Conservation (phyloP, 1,140 invertebrate genomes). For the Campodea augens region DNA sequence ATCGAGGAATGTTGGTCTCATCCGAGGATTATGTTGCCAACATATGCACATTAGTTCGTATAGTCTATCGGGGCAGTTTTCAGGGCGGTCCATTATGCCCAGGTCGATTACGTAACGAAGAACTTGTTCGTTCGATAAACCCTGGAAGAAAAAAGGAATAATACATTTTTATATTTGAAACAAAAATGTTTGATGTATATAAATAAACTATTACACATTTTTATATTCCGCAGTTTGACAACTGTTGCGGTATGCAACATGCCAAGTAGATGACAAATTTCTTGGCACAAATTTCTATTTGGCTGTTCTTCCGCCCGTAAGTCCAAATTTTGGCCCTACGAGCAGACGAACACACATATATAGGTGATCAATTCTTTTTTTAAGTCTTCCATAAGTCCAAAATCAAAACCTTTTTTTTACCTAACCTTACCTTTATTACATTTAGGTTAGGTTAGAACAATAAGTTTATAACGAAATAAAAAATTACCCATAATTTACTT, state of each 20-base stretch:
- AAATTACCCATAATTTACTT: too few species aligned
- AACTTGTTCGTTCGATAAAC: conserved; percentile 56
- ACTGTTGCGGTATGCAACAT: too few species aligned
- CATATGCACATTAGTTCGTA: conserved; percentile 75
- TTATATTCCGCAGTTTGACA: too few species aligned
- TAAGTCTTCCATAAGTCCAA: too few species aligned
- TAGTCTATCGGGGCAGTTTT: conserved; percentile 77
- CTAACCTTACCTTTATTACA: not conserved
- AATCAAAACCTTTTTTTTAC: too few species aligned
- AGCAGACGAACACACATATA: too few species aligned
- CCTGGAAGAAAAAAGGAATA: conserved; percentile 23
- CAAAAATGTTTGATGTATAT: not conserved
- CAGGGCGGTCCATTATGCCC: conserved; percentile 77
- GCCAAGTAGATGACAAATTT: too few species aligned
- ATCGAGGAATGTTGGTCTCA: conserved; percentile 64
- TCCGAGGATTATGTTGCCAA: conserved; percentile 58
- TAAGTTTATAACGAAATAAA: too few species aligned
- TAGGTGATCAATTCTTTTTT: too few species aligned
- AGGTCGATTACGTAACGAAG: conserved; percentile 72
- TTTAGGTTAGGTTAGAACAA: not conserved
- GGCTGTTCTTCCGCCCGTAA: too few species aligned
- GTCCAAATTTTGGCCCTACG: too few species aligned
- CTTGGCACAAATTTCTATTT: too few species aligned
- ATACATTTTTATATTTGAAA: not conserved
- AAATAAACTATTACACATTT: not conserved